Base-by-base conservation (phyloP, 1,140 invertebrate species). In the Drosophila nebulosa region DNA sequence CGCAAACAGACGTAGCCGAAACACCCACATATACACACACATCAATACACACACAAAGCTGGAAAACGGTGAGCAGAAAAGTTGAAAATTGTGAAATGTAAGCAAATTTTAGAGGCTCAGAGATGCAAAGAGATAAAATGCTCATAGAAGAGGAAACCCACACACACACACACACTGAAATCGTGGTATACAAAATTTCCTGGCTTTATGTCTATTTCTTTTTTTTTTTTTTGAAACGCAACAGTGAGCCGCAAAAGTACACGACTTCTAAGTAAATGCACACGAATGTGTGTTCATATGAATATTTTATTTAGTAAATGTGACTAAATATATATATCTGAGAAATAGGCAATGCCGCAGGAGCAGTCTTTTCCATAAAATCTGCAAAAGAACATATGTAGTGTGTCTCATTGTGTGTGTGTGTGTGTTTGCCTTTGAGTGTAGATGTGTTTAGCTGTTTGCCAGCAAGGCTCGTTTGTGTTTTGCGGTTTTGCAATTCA, bases 281-380 rank as follows among this genome's bases (percentile, higher is more conserved):
- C 81, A 80, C 63, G 69, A 86, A 78, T 83, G 71, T 81, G 76
- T 42, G 39, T 46, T 21, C 39, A 46, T 46, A 46, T 86, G 83
- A 86, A 86, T 88, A 88, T 88, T 86, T 86, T 74, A 88, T 88
- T 60, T 71, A 53, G 67, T 68, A 88, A 81, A 86, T 88, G 81
- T 88, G 69, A 71, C 83, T 78, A 86, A 78, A 86, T 80, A 84
- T 32, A 32, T 32, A 32, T 32, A 32, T 63, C n/a, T n/a, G n/a
- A n/a, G n/a, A n/a, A n/a, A 77, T 61, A 76, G 22, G 64, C 80
- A 57, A 50, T 32, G 52, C 64, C 56, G 46, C 64, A 78, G 65
- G 72, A 76, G 70, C 65, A 24, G 70, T 64, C 63, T 74, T 72
- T 67, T 71, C 30, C 71, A 56, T 67, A 42, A 75, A 75, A 88